Base-by-base conservation (phyloP, 1,140 invertebrate species). In the Apis dorsata region DNA sequence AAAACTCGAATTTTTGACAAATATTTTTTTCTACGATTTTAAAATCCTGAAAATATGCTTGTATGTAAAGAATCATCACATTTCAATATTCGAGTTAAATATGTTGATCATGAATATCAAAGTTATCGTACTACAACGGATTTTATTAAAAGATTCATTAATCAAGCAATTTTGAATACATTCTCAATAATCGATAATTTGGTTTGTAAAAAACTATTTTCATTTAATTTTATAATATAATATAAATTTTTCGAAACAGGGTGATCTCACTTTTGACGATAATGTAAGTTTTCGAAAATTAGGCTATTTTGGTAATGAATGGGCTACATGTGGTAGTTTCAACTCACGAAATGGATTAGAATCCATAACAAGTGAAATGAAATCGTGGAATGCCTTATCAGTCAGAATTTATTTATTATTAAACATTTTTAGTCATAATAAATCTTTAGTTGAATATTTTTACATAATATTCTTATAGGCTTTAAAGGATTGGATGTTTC, bases 401-500 rank as follows among this genome's bases (percentile, higher is more conserved):
- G 86, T 90, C 86, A 51, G 5, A 83, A 21, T 71, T 70, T 0
- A 63, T 28, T 15, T 10, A 51, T 24, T 24, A 24, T 24, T 71
- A 21, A 66, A 15, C 24, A 62, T 17, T 15, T 59, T 63, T 55
- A 13, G 12, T 65, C 7, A 5, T 24, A 65, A n/a, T 1, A 24
- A 34, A 72, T 49, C 1, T 11, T 60, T n/a, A 49, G 12, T 34
- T 10, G 17, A 12, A 51, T 70, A 76, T 68, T 76, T 78, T 55
- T 63, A 74, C 8, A 55, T 17, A 24, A 19, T 65, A 44, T 62
- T 84, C 62, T 57, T 65, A 1, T 68, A 92, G 90, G 83, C 79
- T 63, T 68, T 91, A 34, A 65, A 65, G 44, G 86, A 81, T n/a
- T 92, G 90, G 90, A 89, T 89, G 82, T 91, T 88, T 28, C 66